Evolutionary conservation across 2,113 vertebrate genomes (phyloP).

Genomic region (Irena cyanogastra): DNA sequence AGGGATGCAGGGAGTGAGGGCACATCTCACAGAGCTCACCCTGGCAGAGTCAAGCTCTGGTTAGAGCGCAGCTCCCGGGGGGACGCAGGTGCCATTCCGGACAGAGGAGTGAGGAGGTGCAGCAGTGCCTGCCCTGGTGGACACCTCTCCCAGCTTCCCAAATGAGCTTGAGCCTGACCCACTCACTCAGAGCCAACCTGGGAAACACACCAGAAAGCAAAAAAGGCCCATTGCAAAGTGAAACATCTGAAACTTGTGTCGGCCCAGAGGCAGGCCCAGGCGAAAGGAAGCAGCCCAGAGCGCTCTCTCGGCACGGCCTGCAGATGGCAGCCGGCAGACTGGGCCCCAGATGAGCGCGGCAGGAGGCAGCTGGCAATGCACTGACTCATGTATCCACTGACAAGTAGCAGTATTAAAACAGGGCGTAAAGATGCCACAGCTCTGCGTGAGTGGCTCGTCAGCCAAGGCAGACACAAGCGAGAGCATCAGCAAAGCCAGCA

Average conservation of each 20-base stretch:
- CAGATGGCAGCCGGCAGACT: neutral
- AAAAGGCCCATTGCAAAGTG: neutral
- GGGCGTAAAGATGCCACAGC: conserved; percentile 43
- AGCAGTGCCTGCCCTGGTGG: neutral
- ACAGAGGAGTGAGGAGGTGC: neutral
- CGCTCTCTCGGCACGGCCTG: neutral
- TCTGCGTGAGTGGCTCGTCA: neutral
- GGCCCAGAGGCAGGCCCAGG: neutral
- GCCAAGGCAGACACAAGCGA: conserved; percentile 36
- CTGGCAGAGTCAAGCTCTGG: fast-evolving
- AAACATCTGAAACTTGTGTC: neutral
- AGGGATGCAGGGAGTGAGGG: neutral
- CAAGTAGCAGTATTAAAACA: conserved; percentile 52
- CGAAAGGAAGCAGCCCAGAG: neutral
- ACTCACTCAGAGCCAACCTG: neutral
- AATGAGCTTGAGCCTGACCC: neutral
- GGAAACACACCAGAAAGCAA: neutral
- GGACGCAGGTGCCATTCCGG: fast-evolving
- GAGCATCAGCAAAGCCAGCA: neutral
- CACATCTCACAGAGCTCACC: neutral
- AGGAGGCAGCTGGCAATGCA: conserved; percentile 18
- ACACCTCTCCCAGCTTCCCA: neutral
- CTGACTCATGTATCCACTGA: conserved; percentile 51
- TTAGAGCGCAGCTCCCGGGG: neutral
- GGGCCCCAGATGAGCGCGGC: conserved; percentile 45